Evolutionary conservation across 2,888 invertebrate genomes (phyloP).

Genomic region (Saturnia pavonia): DNA sequence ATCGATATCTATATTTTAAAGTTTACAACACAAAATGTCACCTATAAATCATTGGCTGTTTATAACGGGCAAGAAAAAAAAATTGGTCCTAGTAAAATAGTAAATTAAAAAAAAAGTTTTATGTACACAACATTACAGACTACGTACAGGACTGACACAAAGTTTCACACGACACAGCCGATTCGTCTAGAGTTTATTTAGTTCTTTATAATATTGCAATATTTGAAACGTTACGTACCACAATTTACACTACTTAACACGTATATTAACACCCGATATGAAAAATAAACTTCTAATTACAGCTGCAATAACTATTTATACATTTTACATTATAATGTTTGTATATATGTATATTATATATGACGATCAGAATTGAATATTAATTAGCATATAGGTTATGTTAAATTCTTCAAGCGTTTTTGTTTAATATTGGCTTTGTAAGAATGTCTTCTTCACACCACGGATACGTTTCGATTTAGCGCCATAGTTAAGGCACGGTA

Average conservation of each 20-base stretch:
- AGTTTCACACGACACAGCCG: slow-evolving; percentile 79
- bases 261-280: slow-evolving; percentile 80
- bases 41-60: slow-evolving; percentile 28
- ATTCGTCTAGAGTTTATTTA: slow-evolving; percentile 64
- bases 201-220: slow-evolving; percentile 65
- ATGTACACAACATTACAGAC: slow-evolving; percentile 69
- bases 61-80: slow-evolving; percentile 44
- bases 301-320: slow-evolving; percentile 82
- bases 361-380: slow-evolving; percentile 48
- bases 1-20: not conserved
- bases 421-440: slow-evolving; percentile 8
- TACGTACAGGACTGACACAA: slow-evolving; percentile 72
- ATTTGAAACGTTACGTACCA: slow-evolving; percentile 69
- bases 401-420: slow-evolving; percentile 72
- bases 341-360: slow-evolving; percentile 41
- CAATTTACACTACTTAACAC: slow-evolving; percentile 76
- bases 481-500: not conserved
- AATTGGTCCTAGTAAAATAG: slow-evolving; percentile 28
- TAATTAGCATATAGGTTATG: slow-evolving; percentile 52
- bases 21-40: not conserved
- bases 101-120: slow-evolving; percentile 32
- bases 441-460: not conserved
- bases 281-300: slow-evolving; percentile 82
- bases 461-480: not conserved
- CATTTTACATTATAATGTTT: slow-evolving; percentile 74